A percentile compares a stretch with the other conserved stretches of the same genome.
phyloP scores from a whole-genome alignment of 2,113 vertebrate genomes.

The Aythya baeri region DNA sequence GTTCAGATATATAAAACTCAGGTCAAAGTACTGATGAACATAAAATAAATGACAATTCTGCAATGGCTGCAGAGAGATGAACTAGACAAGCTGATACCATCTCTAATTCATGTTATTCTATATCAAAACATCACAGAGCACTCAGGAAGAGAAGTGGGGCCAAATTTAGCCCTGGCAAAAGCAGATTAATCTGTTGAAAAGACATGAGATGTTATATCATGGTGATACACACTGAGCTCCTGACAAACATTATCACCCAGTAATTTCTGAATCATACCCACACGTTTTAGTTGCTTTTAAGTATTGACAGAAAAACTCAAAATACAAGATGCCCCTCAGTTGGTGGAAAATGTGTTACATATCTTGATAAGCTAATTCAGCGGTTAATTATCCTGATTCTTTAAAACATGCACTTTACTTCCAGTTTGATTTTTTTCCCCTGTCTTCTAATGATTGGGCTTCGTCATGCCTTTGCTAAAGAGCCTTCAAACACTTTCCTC shows the following conservation, averaged over 20 bases:
- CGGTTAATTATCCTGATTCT: constrained; percentile 43
- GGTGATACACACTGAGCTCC: not conserved
- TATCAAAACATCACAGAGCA: not conserved
- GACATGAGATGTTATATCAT: constrained; percentile 5
- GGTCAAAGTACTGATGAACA: not conserved
- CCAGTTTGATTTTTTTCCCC: not conserved
- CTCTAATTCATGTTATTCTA: not conserved
- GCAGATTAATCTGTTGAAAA: constrained; percentile 38
- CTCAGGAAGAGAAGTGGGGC: not conserved
- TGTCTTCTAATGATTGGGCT: not conserved
- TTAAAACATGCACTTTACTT: constrained; percentile 31
- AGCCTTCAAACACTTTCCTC: constrained; percentile 58
- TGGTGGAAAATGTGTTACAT: constrained; percentile 21
- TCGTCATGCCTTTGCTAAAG: constrained; percentile 45
- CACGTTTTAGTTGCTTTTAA: not conserved
- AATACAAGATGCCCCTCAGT: not conserved
- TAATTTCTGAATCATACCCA: not conserved
- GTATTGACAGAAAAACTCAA: not conserved
- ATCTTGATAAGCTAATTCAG: constrained; percentile 43
- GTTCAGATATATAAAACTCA: not conserved
- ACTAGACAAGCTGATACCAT: not conserved
- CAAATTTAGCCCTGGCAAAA: constrained; percentile 22
- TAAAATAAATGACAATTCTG: not conserved
- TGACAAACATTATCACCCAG: constrained; percentile 15
- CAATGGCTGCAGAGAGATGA: not conserved